Conservation (phyloP, 2,888 invertebrate genomes). For the Melanophora roralis region DNA sequence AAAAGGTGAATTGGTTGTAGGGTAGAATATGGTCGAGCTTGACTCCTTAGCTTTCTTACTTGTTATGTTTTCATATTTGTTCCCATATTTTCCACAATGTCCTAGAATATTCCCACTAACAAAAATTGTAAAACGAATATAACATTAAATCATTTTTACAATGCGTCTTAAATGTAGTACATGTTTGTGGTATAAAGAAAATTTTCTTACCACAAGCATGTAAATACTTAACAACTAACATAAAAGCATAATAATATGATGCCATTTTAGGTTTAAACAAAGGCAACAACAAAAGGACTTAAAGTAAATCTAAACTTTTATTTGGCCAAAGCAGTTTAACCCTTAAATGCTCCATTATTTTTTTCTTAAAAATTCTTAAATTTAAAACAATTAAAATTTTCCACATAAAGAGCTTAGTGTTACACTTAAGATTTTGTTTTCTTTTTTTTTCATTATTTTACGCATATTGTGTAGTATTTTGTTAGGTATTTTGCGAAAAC, state of each 20-base stretch:
- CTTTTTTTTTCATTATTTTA: not conserved
- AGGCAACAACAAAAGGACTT: not conserved
- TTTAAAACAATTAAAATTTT: not conserved
- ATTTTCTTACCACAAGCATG: conserved; percentile 9
- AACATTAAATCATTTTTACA: conserved; percentile 27
- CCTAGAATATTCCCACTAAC: not conserved
- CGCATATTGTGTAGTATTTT: conserved; percentile 6
- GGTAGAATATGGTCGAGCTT: no score
- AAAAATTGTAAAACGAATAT: not conserved
- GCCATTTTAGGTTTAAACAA: conserved; percentile 12
- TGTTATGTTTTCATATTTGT: conserved; percentile 2
- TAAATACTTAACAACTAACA: not conserved
- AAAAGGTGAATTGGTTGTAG: no score
- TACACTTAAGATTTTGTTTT: not conserved
- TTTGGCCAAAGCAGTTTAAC: not conserved
- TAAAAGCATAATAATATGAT: conserved; percentile 10
- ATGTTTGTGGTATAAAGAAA: conserved; percentile 23
- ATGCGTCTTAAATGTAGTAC: conserved; percentile 28
- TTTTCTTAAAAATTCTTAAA: not conserved
- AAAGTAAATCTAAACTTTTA: not conserved
- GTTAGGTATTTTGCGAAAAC: not conserved
- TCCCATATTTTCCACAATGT: not conserved
- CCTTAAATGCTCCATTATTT: not conserved
- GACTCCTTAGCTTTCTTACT: conserved; percentile 2
- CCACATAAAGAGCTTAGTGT: not conserved